A percentile compares a stretch with the other conserved stretches of the same genome.
Conservation (phyloP, 1,140 invertebrate genomes). For the Eriocheir sinensis region DNA sequence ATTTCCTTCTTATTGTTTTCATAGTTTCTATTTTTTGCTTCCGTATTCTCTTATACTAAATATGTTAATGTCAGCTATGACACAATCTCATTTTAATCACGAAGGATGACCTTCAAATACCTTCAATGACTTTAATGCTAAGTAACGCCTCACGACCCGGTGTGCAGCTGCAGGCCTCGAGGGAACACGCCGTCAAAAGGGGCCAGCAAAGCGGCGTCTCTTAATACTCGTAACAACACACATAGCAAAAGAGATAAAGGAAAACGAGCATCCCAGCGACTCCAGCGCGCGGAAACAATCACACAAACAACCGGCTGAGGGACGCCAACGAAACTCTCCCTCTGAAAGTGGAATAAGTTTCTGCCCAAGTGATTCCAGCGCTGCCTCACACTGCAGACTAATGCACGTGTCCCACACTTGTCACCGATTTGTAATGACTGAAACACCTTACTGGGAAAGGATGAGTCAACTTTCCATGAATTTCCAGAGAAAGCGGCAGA, state of each 20-base stretch:
- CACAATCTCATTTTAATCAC: too few relatives aligned
- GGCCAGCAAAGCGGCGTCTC: neutral
- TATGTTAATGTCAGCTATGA: too few relatives aligned
- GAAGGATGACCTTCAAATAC: too few relatives aligned
- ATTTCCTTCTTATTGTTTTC: too few relatives aligned
- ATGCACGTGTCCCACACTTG: neutral
- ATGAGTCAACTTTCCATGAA: neutral
- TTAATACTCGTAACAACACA: conserved; percentile 26
- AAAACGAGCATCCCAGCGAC: neutral
- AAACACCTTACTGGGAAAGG: neutral
- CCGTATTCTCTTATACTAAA: too few relatives aligned
- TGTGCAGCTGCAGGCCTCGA: neutral
- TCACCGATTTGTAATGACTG: neutral
- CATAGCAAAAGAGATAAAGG: conserved; percentile 24
- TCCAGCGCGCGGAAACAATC: conserved; percentile 11
- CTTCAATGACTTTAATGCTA: too few relatives aligned
- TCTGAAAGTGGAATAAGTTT: conserved; percentile 3
- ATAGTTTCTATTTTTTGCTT: too few relatives aligned
- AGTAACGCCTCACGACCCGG: too few relatives aligned
- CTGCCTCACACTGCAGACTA: neutral
- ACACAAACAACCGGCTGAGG: neutral
- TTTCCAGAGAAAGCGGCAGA: neutral
- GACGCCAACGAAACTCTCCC: neutral
- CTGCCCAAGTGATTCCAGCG: conserved; percentile 19
- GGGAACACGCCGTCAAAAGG: neutral